Conservation (phyloP, 2,888 invertebrate species). For the Sphecodes monilicornis region DNA sequence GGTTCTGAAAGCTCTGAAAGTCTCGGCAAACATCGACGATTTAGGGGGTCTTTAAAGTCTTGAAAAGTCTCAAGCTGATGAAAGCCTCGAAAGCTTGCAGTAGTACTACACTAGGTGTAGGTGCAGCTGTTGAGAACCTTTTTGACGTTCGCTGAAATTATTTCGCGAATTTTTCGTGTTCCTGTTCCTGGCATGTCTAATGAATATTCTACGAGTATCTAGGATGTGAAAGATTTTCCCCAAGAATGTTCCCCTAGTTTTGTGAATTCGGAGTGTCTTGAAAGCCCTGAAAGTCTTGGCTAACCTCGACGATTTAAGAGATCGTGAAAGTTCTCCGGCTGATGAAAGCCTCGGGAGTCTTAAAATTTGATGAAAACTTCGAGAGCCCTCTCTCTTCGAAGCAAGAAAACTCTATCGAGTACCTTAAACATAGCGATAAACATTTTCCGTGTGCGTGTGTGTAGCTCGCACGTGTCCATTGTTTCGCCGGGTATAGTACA, state of each 20-base stretch:
- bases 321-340: background rate
- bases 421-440: background rate
- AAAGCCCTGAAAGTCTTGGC: background rate
- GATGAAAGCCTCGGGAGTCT: background rate
- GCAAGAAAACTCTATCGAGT: background rate
- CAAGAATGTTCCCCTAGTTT: background rate
- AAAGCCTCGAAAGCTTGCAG: background rate
- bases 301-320: background rate
- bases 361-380: background rate
- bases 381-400: background rate
- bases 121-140: too few species aligned
- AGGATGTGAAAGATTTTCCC: too few species aligned
- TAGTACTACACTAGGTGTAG: too few species aligned
- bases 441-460: background rate
- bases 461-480: background rate
- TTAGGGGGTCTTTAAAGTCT: background rate
- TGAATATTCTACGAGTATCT: too few species aligned
- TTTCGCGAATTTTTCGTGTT: too few species aligned
- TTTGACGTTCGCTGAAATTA: too few species aligned
- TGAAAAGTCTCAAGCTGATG: background rate
- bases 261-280: background rate
- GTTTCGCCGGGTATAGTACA: constrained; percentile 3
- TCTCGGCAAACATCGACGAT: background rate
- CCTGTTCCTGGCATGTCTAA: too few species aligned
- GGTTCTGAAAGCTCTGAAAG: background rate